Evolutionary conservation across 1,140 invertebrate genomes (phyloP).

Genomic region (Drosophila murphyi): DNA sequence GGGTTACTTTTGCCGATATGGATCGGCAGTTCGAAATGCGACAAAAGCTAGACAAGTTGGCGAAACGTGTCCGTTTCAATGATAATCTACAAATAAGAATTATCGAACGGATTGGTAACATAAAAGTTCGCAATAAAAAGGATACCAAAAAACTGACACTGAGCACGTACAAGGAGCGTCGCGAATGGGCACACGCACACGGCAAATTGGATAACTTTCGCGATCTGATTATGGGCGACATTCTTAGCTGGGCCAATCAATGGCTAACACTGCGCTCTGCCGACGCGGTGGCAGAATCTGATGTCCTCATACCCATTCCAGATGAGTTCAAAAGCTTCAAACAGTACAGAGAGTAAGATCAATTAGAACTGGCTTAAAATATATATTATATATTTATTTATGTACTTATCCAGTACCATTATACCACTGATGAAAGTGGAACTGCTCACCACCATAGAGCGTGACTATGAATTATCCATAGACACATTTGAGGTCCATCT

Average conservation of each 20-base stretch:
- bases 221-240: conserved; percentile 49
- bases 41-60: background rate
- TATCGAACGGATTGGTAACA: conserved; percentile 35
- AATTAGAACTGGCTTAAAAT: background rate
- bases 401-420: conserved; percentile 49
- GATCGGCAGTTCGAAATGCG: conserved; percentile 39
- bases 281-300: conserved; percentile 44
- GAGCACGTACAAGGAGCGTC: conserved; percentile 51
- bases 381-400: background rate
- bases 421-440: conserved; percentile 75
- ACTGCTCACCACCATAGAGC: conserved; percentile 60
- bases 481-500: conserved; percentile 34
- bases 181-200: conserved; percentile 28
- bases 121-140: conserved; percentile 23
- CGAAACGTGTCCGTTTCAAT: conserved; percentile 46
- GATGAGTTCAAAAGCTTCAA: conserved; percentile 54
- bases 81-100: conserved; percentile 16
- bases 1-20: conserved; percentile 71
- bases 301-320: conserved; percentile 62
- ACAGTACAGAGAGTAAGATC: conserved; percentile 66
- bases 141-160: conserved; percentile 45
- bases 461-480: conserved; percentile 40
- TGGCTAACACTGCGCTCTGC: conserved; percentile 57
- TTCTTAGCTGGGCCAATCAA: conserved; percentile 68
- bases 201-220: conserved; percentile 43